A percentile compares a stretch with the other conserved stretches of the same genome.
phyloP scores from a whole-genome alignment of 2,113 vertebrate species.

The Ageneiosus marmoratus region DNA sequence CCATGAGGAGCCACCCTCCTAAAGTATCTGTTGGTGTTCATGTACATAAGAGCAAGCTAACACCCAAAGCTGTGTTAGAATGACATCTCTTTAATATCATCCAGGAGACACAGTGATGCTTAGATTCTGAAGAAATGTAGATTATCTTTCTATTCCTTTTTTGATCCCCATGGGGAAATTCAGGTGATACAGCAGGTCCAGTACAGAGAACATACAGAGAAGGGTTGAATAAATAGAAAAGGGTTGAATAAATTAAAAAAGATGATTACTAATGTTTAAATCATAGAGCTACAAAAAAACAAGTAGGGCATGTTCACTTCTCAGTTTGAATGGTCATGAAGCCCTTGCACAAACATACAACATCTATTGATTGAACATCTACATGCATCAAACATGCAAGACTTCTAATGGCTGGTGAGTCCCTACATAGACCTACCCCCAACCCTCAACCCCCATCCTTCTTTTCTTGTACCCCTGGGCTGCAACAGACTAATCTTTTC shows the following conservation, averaged over 20 bases:
- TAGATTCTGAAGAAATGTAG: not conserved
- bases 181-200: no score
- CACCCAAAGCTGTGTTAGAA: not conserved
- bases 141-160: not conserved
- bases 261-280: not conserved
- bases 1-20: no score
- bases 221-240: no score
- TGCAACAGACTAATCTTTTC: constrained; percentile 71
- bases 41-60: not conserved
- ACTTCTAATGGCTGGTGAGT: not conserved
- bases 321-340: not conserved
- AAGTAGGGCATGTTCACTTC: not conserved
- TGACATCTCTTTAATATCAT: not conserved
- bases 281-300: not conserved
- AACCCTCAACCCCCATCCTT: constrained; percentile 52
- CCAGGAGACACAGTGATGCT: not conserved
- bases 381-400: constrained; percentile 16
- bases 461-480: constrained; percentile 62
- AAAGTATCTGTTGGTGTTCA: no score
- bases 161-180: no score
- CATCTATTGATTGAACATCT: no score
- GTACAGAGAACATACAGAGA: no score
- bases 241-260: not conserved
- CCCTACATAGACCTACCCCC: constrained; percentile 23
- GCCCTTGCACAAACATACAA: constrained; percentile 26